phyloP scores from a whole-genome alignment of 2,888 invertebrate genomes.

The Norana najaformis region DNA sequence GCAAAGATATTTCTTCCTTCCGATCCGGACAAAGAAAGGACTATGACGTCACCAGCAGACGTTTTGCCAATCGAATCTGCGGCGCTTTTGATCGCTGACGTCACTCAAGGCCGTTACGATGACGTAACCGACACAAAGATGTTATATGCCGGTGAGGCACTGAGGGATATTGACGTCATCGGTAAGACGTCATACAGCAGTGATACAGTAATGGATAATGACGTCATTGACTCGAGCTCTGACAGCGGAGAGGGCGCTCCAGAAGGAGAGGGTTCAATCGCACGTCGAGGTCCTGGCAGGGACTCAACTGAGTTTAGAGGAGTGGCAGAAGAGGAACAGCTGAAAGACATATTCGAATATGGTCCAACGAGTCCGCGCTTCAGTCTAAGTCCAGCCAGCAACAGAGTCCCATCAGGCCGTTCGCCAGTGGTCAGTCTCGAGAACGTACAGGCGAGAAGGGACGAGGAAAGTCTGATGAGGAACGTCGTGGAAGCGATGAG shows the following conservation, averaged over 20 bases:
- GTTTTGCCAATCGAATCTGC: background rate
- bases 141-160: background rate
- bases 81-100: background rate
- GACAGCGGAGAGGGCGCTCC: background rate
- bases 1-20: background rate
- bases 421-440: background rate
- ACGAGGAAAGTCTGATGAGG: slow-evolving; percentile 16
- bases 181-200: slow-evolving; percentile 2
- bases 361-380: background rate
- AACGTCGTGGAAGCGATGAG: slow-evolving; percentile 17
- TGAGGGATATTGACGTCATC: background rate
- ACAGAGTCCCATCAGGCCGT: background rate
- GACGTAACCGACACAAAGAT: background rate
- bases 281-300: background rate
- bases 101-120: background rate
- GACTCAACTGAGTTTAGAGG: background rate
- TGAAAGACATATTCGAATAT: background rate
- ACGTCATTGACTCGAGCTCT: slow-evolving; percentile 13
- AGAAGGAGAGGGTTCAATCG: background rate
- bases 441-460: background rate
- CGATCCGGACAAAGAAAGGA: too few relatives aligned
- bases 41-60: too few relatives aligned
- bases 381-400: background rate
- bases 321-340: background rate
- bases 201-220: background rate